Evolutionary conservation across 1,140 invertebrate species (phyloP).

Genomic region (Thaumatotibia leucotreta): DNA sequence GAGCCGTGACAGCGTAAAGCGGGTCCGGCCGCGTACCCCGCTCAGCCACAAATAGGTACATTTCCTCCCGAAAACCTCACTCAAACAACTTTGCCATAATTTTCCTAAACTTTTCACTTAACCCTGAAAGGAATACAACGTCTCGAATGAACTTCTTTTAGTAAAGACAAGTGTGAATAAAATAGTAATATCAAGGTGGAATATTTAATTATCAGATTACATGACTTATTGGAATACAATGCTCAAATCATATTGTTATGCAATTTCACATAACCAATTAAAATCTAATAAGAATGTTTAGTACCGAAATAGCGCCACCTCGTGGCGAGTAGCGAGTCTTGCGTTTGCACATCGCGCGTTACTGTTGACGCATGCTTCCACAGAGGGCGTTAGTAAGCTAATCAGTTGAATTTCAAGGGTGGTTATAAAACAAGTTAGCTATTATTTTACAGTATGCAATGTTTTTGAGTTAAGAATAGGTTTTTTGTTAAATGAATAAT

Average conservation of each 20-base stretch:
- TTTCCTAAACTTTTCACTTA: constrained; percentile 1
- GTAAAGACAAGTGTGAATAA: neutral
- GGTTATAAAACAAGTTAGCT: too few species aligned
- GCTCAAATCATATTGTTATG: too few species aligned
- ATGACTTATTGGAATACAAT: neutral
- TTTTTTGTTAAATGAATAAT: too few species aligned
- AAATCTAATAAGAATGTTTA: constrained; percentile 16
- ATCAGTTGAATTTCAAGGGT: neutral
- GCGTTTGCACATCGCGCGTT: constrained; percentile 9
- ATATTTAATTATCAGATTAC: too few species aligned
- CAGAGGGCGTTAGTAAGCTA: constrained; percentile 38
- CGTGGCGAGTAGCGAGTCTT: constrained; percentile 40
- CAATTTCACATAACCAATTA: neutral
- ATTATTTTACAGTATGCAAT: too few species aligned
- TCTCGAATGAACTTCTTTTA: neutral
- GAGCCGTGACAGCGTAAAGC: constrained; percentile 57
- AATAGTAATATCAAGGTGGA: too few species aligned
- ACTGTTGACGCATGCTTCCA: neutral
- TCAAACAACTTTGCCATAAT: constrained; percentile 7
- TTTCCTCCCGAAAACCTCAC: constrained; percentile 29
- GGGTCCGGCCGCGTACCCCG: constrained; percentile 43
- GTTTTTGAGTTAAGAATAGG: too few species aligned
- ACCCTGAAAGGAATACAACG: neutral
- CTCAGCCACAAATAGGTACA: constrained; percentile 61
- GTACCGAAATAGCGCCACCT: constrained; percentile 39